These are phyloP conservation scores for Albula glossodonta DNA, from an alignment of 2,113 vertebrate species.

Conservation along the genomic window DNA sequence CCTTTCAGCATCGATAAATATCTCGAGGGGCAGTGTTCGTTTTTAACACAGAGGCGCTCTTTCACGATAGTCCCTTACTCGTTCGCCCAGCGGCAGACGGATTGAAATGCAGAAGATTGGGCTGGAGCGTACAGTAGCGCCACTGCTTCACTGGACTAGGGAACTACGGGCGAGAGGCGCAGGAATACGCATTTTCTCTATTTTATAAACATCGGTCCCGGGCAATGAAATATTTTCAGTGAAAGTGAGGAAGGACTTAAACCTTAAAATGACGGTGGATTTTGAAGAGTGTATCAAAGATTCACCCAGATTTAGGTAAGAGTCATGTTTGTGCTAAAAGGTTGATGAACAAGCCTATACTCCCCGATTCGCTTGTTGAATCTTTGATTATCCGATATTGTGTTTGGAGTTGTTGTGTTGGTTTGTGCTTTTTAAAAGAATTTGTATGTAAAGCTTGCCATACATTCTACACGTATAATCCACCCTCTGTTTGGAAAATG, in stretches of 20 bases:
- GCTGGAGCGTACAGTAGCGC: constrained; percentile 12
- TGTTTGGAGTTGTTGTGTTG: not conserved
- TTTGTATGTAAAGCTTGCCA: not conserved
- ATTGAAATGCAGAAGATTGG: constrained; percentile 19
- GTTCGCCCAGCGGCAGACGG: constrained; percentile 26
- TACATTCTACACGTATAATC: not conserved
- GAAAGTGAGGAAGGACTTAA: constrained; percentile 40
- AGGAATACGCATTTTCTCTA: constrained; percentile 41
- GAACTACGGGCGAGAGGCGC: not conserved
- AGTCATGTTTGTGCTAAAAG: not conserved
- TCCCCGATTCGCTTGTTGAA: constrained; percentile 17
- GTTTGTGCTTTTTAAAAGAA: not conserved
- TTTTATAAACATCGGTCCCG: not conserved
- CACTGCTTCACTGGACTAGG: constrained; percentile 19
- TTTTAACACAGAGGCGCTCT: not conserved
- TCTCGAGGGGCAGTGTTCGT: not conserved
- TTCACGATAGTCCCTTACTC: constrained; percentile 45
- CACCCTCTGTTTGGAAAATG: not conserved
- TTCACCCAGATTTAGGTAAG: constrained; percentile 75
- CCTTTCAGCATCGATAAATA: not conserved
- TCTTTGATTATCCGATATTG: not conserved
- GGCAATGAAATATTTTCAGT: constrained; percentile 65
- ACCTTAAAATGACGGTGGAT: constrained; percentile 75
- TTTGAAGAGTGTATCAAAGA: constrained; percentile 79
- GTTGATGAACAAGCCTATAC: not conserved